Evolutionary conservation across 2,888 invertebrate genomes (phyloP).

Genomic region (Choreutis nemorana): DNA sequence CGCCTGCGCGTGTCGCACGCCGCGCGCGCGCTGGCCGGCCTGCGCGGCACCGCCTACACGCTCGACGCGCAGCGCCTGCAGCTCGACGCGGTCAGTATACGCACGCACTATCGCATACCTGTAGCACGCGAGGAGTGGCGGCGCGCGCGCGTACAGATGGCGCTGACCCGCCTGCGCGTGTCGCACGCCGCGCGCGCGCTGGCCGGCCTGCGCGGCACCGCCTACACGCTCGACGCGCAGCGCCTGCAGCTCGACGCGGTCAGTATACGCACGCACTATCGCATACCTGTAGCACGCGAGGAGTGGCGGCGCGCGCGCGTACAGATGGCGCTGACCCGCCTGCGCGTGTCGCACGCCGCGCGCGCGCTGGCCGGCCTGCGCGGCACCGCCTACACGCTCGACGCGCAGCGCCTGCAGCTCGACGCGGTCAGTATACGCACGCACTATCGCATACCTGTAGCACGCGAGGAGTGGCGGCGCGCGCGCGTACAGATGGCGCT

Average conservation of each 20-base stretch:
- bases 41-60: conserved; percentile 71
- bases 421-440: no score
- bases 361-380: conserved; percentile 70
- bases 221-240: conserved; percentile 74
- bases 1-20: conserved; percentile 73
- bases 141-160: conserved; percentile 61
- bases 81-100: conserved; percentile 75
- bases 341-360: conserved; percentile 73
- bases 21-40: conserved; percentile 68
- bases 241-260: conserved; percentile 75
- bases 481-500: conserved; percentile 68
- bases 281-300: no score
- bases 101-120: no score
- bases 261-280: no score
- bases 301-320: conserved; percentile 41
- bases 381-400: conserved; percentile 70
- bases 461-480: conserved; percentile 34
- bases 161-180: conserved; percentile 71
- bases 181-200: conserved; percentile 72
- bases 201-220: conserved; percentile 68
- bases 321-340: conserved; percentile 71
- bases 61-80: conserved; percentile 75
- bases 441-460: no score
- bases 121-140: conserved; percentile 36
- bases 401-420: conserved; percentile 74